Evolutionary conservation across 2,888 invertebrate species (phyloP), one percentile per base, ranked within the genome.

Genomic region (Caenorhabditis auriculariae): DNA sequence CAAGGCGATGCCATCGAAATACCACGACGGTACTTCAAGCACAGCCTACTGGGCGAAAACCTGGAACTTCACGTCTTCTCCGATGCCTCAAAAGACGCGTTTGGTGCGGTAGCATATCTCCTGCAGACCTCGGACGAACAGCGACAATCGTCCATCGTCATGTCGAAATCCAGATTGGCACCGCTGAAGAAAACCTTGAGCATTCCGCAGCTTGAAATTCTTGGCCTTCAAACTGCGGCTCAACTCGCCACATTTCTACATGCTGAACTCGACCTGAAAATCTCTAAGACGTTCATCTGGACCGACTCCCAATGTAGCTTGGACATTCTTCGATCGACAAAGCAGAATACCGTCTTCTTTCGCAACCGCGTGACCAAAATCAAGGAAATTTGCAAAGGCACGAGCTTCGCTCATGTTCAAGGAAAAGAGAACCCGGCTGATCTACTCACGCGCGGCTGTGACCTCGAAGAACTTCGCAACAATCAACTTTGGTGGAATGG

Each of bases 91-190:
- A 28, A 44, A 12, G 1, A 21, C 1, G 56, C 56, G 0, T 56
- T 41, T 35, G 53, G 53, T 7, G 27, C 53, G 4, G 54, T 53
- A 15, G 48, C 45, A 1, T 53, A 59, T 24, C 19, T 59, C 1
- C 26, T 35, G 15, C 32, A 43, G 2, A 54, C 28, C 5, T 38
- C 42, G 1, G 4, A 35, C 3, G 9, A 42, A 17, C 21, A 12
- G 15, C 74, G 76, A 50, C 15, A 59, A 1, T 35, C 29, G 6
- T 17, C 38, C 17, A 29, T 72, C 3, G 2, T 52, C 75, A 75
- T 55, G 54, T 54, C 26, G 72, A 75, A 17, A 52, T 48, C 4
- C 54, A 65, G 47, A 43, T 45, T 56, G 0, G 28, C 51, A 7
- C 56, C 56, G 0, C 12, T 45, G 15, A 38, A 39, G 21, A 38